Conservation (phyloP, 2,888 invertebrate species). For the Hermodice carunculata region DNA sequence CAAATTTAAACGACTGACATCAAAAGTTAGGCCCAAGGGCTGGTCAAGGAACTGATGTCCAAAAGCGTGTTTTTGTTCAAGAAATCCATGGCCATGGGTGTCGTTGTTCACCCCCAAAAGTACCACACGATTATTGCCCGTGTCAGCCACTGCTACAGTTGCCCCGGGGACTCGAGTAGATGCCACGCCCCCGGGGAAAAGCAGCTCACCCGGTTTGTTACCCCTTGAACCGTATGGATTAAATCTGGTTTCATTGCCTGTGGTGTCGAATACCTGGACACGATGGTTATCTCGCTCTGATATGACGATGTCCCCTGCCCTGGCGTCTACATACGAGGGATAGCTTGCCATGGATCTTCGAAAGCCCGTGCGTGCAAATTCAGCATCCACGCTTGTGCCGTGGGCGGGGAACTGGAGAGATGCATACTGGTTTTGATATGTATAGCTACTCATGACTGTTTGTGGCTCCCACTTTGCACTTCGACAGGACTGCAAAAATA, state of each 20-base stretch:
- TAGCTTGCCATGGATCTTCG: constrained; percentile 21
- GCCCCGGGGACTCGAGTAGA: constrained; percentile 18
- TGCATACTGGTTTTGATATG: no score
- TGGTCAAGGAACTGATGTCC: constrained; percentile 20
- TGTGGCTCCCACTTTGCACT: no score
- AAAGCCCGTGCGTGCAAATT: constrained; percentile 22
- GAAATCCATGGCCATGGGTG: constrained; percentile 19
- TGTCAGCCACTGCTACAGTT: not conserved
- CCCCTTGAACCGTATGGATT: constrained; percentile 21
- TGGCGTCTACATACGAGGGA: constrained; percentile 26
- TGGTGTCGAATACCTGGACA: constrained; percentile 22
- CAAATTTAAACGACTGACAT: constrained; percentile 2
- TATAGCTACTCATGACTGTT: no score
- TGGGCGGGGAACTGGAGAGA: no score
- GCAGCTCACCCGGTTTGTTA: constrained; percentile 17
- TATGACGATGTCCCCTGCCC: constrained; percentile 25
- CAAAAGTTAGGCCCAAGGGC: not conserved
- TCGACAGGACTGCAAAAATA: no score
- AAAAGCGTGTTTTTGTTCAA: constrained; percentile 17
- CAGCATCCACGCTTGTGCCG: no score
- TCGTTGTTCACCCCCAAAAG: constrained; percentile 8
- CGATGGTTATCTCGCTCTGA: constrained; percentile 27
- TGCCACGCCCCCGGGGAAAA: constrained; percentile 20
- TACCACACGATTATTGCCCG: not conserved
- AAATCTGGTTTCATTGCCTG: constrained; percentile 20